Base-by-base conservation (phyloP, 2,113 vertebrate species). In the Eretmochelys imbricata region DNA sequence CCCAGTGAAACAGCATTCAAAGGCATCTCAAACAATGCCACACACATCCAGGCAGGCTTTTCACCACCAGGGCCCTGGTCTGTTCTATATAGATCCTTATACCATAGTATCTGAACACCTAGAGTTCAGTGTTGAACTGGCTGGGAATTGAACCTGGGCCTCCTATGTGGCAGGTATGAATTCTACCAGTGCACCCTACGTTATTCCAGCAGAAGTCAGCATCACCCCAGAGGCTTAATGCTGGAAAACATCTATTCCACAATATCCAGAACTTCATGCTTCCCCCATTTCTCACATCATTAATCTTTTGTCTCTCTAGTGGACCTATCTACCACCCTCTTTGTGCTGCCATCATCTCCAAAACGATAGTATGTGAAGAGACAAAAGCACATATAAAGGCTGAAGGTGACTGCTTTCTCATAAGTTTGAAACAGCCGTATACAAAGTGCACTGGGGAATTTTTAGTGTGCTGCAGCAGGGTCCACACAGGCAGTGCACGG, bases 51-150 rank as follows among this genome's bases (percentile, higher is more conserved):
- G 80, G 13, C 11, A 65, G 22, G 8, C 24, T n/a, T 85, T 42
- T 42, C 42, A 55, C 10, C 51, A 89, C 8, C n/a, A 93, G 35
- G 65, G 6, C 31, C 81, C 79, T 25, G 11, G 12, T 49, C 51
- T 46, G 6, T 65, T 27, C 27, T 3, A 0, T 3, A 25, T 27
- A 49, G 0, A 0, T 42, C 75, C 42, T 92, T n/a, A 46, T 51
- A 29, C 8, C 17, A 54, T 48, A 5, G 0, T 27, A 38, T 42
- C 62, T 3, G 53, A 19, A 10, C 17, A 57, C 14, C 48, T 69
- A 51, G 38, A 72, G 0, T 7, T 53, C 55, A 89, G 24, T 88
- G 91, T 4, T 79, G 14, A 80, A 85, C 9, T 20, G 16, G 31
- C 42, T 12, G 4, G 65, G 88, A 84, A 88, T 85, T 88, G 84